Percentiles rank a stretch among this genome's conserved stretches.
Evolutionary conservation across 2,888 invertebrate genomes (phyloP).

Genomic region (Troides helena): DNA sequence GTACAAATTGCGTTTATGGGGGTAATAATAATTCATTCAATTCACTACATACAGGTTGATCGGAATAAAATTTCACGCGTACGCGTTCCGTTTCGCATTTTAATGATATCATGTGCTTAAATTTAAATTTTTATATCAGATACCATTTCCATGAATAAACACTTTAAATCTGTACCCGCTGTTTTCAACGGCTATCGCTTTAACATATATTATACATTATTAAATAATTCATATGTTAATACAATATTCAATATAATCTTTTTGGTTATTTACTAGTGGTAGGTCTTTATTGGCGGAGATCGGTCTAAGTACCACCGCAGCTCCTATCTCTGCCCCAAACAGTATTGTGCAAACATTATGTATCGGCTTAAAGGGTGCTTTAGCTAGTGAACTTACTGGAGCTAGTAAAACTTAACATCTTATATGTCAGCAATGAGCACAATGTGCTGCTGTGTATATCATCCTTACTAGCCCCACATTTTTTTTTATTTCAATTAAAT

Average conservation of each 20-base stretch:
- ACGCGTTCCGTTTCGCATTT: slow-evolving; percentile 15
- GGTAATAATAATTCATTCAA: slow-evolving; percentile 16
- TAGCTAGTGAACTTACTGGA: too few species aligned
- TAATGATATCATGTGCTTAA: slow-evolving; percentile 12
- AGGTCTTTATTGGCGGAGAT: too few species aligned
- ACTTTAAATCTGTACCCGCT: slow-evolving; percentile 2
- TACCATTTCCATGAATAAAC: slow-evolving; percentile 13
- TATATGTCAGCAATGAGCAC: too few species aligned
- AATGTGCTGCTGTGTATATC: too few species aligned
- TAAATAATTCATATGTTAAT: neutral
- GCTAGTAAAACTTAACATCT: too few species aligned
- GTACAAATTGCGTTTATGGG: neutral
- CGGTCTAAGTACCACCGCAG: too few species aligned
- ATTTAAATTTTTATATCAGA: slow-evolving; percentile 21
- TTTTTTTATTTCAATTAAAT: too few species aligned
- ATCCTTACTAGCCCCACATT: too few species aligned
- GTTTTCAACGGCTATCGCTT: neutral
- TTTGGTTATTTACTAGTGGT: too few species aligned
- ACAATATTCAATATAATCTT: neutral
- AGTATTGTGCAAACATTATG: too few species aligned
- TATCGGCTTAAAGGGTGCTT: too few species aligned
- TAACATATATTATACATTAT: neutral
- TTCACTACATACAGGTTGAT: slow-evolving; percentile 17
- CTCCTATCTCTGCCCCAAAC: too few species aligned
- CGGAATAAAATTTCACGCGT: slow-evolving; percentile 21